These are phyloP conservation scores for Accipiter cooperii DNA, from an alignment of 2,113 vertebrate genomes.

Conservation along the genomic window DNA sequence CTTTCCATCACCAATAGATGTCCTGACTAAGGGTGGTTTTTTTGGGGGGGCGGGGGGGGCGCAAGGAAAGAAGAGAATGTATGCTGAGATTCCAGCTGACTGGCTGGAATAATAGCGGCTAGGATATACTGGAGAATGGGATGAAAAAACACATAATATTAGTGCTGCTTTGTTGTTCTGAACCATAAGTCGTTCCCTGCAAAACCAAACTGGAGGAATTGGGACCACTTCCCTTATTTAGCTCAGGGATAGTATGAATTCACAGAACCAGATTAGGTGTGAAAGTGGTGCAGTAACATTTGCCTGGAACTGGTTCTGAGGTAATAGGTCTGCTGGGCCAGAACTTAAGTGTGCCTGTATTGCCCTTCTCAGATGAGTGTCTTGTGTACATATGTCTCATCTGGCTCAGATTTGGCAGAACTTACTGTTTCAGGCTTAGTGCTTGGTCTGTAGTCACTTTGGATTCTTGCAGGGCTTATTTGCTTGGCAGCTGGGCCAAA, in stretches of 20 bases:
- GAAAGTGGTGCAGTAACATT: neutral
- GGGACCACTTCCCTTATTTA: neutral
- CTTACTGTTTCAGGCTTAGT: neutral
- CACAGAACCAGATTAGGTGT: neutral
- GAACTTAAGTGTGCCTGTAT: neutral
- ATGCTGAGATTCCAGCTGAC: neutral
- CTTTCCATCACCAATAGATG: neutral
- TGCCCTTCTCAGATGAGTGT: neutral
- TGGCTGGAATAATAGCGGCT: neutral
- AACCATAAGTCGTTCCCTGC: neutral
- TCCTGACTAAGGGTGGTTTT: neutral
- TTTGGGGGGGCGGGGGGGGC: neutral
- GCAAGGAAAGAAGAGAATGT: neutral
- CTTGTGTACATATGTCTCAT: neutral
- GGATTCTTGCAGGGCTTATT: conserved; percentile 26
- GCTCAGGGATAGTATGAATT: neutral
- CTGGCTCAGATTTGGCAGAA: neutral
- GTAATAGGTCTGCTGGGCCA: neutral
- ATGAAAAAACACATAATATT: neutral
- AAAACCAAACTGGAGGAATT: neutral
- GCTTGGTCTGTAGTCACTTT: neutral
- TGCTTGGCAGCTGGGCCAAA: conserved; percentile 8
- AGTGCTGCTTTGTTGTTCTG: neutral
- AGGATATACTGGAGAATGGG: neutral
- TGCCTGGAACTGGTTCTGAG: neutral